These are phyloP conservation scores for Brachionus paranguensis DNA, from an alignment of 1,140 invertebrate species.

Conservation along the genomic window DNA sequence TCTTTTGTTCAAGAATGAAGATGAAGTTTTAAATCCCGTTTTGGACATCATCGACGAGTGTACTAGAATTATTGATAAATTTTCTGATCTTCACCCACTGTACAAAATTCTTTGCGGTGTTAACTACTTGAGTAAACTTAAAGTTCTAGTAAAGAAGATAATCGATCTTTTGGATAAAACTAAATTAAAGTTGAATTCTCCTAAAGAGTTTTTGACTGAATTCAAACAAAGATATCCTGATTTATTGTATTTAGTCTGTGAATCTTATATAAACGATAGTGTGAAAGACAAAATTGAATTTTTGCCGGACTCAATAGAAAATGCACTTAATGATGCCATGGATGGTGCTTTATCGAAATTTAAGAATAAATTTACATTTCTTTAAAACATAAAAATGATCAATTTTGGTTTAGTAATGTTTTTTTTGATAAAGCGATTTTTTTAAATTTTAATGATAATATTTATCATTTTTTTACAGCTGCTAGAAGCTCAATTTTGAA, in stretches of 20 bases:
- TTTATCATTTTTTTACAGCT: too few relatives aligned
- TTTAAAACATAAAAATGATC: background rate
- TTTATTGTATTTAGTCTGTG: constrained; percentile 21
- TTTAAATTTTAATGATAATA: too few relatives aligned
- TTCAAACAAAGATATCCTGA: constrained; percentile 35
- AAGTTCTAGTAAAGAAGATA: background rate
- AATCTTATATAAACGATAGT: constrained; percentile 14
- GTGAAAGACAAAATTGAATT: background rate
- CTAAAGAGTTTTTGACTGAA: constrained; percentile 25
- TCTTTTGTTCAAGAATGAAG: constrained; percentile 37
- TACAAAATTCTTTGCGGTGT: constrained; percentile 36
- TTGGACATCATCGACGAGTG: constrained; percentile 21
- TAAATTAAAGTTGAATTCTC: constrained; percentile 35
- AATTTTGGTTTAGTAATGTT: background rate
- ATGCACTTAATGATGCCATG: constrained; percentile 5
- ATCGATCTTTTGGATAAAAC: constrained; percentile 13
- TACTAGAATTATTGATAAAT: constrained; percentile 34
- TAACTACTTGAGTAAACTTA: constrained; percentile 39
- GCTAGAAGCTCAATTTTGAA: too few relatives aligned
- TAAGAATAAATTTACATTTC: constrained; percentile 27
- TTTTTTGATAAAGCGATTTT: too few relatives aligned
- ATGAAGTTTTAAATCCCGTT: constrained; percentile 33
- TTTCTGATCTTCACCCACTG: constrained; percentile 8
- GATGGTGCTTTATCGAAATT: constrained; percentile 27
- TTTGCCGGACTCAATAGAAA: constrained; percentile 7